phyloP scores from a whole-genome alignment of 2,888 invertebrate genomes.

The Labia minor region DNA sequence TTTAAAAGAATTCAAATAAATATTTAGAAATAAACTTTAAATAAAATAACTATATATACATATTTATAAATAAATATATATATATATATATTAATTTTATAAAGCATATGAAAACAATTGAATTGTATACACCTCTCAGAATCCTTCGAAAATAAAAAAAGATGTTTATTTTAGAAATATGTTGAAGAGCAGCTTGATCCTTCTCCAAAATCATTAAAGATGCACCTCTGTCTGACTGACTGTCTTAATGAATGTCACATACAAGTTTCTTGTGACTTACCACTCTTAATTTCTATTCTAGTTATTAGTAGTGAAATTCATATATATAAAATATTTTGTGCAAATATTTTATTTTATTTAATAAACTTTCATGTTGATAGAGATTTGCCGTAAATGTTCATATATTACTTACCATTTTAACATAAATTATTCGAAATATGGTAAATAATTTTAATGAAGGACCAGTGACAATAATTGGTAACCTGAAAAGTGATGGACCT shows the following conservation, averaged over 20 bases:
- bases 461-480: not conserved
- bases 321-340: too few relatives aligned
- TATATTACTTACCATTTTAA: not conserved
- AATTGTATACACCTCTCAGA: not conserved
- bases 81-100: too few relatives aligned
- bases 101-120: too few relatives aligned
- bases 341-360: too few relatives aligned
- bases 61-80: too few relatives aligned
- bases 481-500: not conserved
- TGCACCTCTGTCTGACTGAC: not conserved
- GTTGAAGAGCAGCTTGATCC: constrained; percentile 4
- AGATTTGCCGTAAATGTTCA: too few relatives aligned
- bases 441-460: too few relatives aligned
- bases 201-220: not conserved
- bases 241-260: not conserved
- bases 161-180: not conserved
- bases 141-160: not conserved
- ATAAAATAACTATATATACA: too few relatives aligned
- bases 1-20: not conserved
- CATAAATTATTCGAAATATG: too few relatives aligned
- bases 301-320: too few relatives aligned
- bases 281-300: not conserved
- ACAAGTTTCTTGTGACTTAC: not conserved
- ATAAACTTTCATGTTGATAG: too few relatives aligned
- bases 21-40: not conserved